A percentile compares a stretch with the other conserved stretches of the same genome.
Conservation (phyloP, 1,140 invertebrate species). For the Caerostris extrusa region DNA sequence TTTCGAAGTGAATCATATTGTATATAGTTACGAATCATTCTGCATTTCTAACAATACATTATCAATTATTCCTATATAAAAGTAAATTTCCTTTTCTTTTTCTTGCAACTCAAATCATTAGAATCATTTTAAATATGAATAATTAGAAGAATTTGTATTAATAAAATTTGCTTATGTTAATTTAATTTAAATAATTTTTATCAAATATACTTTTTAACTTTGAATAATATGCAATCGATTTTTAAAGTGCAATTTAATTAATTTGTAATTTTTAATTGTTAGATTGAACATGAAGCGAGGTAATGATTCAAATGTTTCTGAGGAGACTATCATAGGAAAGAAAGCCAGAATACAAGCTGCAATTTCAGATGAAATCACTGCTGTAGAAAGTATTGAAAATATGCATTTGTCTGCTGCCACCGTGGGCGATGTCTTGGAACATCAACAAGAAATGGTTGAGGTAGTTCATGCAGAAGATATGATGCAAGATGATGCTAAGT, state of each 20-base stretch:
- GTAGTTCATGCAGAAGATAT: conserved; percentile 37
- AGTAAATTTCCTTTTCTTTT: no score
- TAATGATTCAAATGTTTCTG: conserved; percentile 44
- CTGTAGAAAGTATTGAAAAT: conserved; percentile 16
- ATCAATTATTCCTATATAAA: no score
- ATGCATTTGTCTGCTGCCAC: not conserved
- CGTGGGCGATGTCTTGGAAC: conserved; percentile 10
- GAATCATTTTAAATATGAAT: no score
- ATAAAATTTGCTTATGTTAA: no score
- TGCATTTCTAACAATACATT: no score
- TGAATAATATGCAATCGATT: not conserved
- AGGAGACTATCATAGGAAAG: not conserved
- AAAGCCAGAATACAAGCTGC: not conserved
- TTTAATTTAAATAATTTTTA: not conserved
- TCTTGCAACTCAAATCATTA: no score
- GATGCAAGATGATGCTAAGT: conserved; percentile 39
- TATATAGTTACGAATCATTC: no score
- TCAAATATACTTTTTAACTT: not conserved
- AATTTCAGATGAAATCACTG: not conserved
- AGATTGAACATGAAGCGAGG: conserved; percentile 43
- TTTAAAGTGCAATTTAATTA: not conserved
- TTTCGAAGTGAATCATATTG: no score
- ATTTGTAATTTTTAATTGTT: not conserved
- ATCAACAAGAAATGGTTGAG: conserved; percentile 38
- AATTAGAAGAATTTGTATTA: no score